A percentile compares a stretch with the other conserved stretches of the same genome.
These are phyloP conservation scores for Squalus acanthias DNA, from an alignment of 2,797 vertebrate species.

Conservation along the genomic window DNA sequence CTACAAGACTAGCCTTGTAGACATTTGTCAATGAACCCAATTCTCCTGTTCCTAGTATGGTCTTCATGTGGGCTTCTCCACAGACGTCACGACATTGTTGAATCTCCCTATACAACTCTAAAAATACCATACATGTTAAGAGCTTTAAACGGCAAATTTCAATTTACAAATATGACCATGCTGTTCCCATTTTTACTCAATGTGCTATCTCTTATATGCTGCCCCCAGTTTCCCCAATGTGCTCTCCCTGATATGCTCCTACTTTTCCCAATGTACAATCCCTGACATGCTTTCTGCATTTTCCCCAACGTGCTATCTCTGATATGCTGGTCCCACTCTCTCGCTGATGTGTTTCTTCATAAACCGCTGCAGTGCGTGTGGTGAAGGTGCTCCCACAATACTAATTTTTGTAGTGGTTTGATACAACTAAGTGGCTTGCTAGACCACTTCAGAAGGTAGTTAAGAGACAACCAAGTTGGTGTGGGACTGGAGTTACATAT, in stretches of 20 bases:
- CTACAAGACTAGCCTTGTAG: conserved; percentile 89
- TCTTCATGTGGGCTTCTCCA: conserved; percentile 87
- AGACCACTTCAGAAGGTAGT: neutral
- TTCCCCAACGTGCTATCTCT: neutral
- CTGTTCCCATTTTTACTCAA: neutral
- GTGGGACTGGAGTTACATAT: neutral
- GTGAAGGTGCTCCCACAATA: neutral
- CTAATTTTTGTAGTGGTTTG: neutral
- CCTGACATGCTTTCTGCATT: neutral
- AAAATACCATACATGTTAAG: conserved; percentile 1
- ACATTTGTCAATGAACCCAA: conserved; percentile 80
- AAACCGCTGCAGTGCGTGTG: neutral
- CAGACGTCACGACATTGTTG: conserved; percentile 77
- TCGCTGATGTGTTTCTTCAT: neutral
- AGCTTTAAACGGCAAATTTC: neutral
- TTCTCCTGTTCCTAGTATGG: conserved; percentile 86
- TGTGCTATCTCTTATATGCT: neutral
- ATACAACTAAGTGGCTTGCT: neutral
- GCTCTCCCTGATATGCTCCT: neutral
- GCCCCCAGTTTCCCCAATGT: neutral
- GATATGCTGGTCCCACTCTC: neutral
- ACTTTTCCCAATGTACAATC: neutral
- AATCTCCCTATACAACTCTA: conserved; percentile 85
- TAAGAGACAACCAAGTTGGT: neutral
- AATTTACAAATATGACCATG: neutral